phyloP scores from a whole-genome alignment of 1,140 invertebrate genomes.

The Battus philenor region DNA sequence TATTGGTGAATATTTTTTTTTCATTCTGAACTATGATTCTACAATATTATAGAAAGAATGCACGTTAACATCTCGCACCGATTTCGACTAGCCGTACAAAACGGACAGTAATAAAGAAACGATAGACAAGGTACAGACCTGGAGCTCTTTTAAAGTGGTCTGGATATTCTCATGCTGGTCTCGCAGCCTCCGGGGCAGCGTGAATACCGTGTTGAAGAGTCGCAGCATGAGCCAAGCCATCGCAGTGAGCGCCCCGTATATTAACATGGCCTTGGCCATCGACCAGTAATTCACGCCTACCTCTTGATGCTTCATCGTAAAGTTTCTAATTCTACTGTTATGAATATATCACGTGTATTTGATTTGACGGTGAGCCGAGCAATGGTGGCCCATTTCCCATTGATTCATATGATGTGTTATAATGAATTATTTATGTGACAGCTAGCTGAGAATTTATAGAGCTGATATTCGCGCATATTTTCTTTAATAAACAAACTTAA shows the following conservation, averaged over 20 bases:
- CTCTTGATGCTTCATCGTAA: conserved; percentile 70
- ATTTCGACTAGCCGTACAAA: no score
- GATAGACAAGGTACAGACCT: conserved; percentile 45
- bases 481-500: no score
- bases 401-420: conserved; percentile 33
- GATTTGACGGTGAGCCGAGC: conserved; percentile 5
- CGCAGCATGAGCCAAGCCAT: conserved; percentile 71
- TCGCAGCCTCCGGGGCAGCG: conserved; percentile 56
- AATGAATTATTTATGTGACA: conserved; percentile 56
- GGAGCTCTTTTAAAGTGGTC: conserved; percentile 48
- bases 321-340: conserved; percentile 2
- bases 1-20: no score
- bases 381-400: conserved; percentile 49
- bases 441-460: conserved; percentile 37
- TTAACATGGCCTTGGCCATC: conserved; percentile 65
- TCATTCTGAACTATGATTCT: no score
- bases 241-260: conserved; percentile 61
- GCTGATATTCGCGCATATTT: no score
- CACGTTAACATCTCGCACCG: no score
- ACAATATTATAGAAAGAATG: no score
- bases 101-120: no score
- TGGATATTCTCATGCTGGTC: conserved; percentile 58
- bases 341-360: conserved; percentile 19
- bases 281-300: conserved; percentile 72
- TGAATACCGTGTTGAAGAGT: conserved; percentile 67